These are phyloP conservation scores for Danio tinwini DNA, from an alignment of 2,797 vertebrate genomes.

Conservation along the genomic window DNA sequence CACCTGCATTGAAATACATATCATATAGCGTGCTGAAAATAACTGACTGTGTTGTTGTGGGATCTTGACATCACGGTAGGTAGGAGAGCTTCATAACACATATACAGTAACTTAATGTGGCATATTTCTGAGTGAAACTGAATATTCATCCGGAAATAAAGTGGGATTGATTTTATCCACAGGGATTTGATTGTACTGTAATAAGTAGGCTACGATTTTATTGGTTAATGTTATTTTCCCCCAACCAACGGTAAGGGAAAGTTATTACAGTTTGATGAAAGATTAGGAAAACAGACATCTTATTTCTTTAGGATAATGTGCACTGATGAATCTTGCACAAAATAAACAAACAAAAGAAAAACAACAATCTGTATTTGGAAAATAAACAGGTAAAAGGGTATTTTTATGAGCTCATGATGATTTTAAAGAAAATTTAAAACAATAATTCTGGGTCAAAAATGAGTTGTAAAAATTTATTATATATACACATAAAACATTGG, in stretches of 20 bases:
- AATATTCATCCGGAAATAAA: background rate
- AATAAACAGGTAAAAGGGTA: no score
- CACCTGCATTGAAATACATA: conserved; percentile 3
- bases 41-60: background rate
- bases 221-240: background rate
- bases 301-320: background rate
- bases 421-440: no score
- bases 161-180: background rate
- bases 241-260: background rate
- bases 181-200: conserved; percentile 16
- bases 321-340: background rate
- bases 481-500: no score
- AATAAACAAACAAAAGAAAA: background rate
- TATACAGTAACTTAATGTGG: background rate
- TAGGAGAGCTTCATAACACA: background rate
- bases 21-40: background rate
- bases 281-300: background rate
- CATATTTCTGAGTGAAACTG: background rate
- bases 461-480: no score
- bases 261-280: background rate
- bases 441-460: no score
- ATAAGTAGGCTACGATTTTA: background rate
- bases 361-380: no score
- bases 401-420: no score
- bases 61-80: background rate